Percentiles rank a stretch among this genome's conserved stretches.
Conservation (phyloP, 1,140 invertebrate genomes). For the Protaetia brevitarsis region DNA sequence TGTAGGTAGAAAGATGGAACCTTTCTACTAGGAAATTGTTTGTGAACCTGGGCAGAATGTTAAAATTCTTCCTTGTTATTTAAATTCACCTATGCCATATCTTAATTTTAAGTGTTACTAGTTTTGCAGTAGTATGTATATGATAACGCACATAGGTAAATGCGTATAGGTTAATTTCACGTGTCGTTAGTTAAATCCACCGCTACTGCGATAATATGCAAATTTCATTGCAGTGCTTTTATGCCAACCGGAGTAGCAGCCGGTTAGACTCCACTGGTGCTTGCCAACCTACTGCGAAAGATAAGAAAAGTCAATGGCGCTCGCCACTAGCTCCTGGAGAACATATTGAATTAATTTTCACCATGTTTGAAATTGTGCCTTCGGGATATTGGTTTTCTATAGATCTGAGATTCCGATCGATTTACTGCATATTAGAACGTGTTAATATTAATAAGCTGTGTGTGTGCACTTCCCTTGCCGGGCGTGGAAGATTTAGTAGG, state of each 20-base stretch:
- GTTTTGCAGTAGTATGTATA: background rate
- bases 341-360: constrained; percentile 13
- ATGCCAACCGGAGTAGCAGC: constrained; percentile 1
- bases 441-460: constrained; percentile 15
- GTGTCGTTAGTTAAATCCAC: constrained; percentile 32
- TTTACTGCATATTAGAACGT: constrained; percentile 15
- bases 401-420: background rate
- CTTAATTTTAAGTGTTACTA: background rate
- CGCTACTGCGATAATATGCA: constrained; percentile 31
- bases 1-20: too few relatives aligned
- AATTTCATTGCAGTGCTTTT: constrained; percentile 25
- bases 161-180: too few relatives aligned
- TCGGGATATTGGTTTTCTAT: constrained; percentile 5
- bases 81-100: too few relatives aligned
- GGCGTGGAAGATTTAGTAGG: background rate
- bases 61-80: too few relatives aligned
- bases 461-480: background rate
- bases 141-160: background rate
- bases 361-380: constrained; percentile 11
- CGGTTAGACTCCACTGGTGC: background rate
- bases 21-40: too few relatives aligned
- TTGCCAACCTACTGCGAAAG: background rate
- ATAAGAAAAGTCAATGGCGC: background rate
- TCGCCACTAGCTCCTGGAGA: background rate
- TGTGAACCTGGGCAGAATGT: too few relatives aligned